phyloP scores from a whole-genome alignment of 2,797 vertebrate species.

The Micropoecilia bifurca region DNA sequence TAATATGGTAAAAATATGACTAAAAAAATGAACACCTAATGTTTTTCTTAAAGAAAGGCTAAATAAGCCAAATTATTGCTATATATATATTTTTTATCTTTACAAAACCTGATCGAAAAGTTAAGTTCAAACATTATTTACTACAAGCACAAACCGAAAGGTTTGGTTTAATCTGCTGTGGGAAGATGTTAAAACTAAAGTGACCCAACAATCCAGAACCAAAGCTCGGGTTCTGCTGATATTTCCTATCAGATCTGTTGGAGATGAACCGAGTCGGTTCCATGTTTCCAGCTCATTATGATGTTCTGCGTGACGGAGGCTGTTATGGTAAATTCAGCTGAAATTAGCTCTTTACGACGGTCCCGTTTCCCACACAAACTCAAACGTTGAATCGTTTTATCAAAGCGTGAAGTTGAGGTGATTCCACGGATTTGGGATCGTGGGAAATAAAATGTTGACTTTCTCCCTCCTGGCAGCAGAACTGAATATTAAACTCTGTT shows the following conservation, averaged over 20 bases:
- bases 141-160: neutral
- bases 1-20: no score
- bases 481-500: slow-evolving; percentile 1
- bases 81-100: no score
- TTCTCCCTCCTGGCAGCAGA: slow-evolving; percentile 9
- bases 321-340: slow-evolving; percentile 21
- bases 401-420: slow-evolving; percentile 35
- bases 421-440: slow-evolving; percentile 26
- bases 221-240: neutral
- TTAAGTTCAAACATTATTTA: no score
- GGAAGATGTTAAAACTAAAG: neutral
- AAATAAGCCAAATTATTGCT: no score
- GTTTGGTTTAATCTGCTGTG: neutral
- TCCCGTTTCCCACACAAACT: slow-evolving; percentile 15
- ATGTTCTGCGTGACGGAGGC: slow-evolving; percentile 3
- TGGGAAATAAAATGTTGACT: slow-evolving; percentile 32
- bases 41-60: no score
- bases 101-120: no score
- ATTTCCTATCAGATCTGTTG: neutral
- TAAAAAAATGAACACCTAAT: no score
- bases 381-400: slow-evolving; percentile 52
- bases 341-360: slow-evolving; percentile 8
- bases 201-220: neutral
- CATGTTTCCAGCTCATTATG: slow-evolving; percentile 21
- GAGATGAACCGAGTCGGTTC: slow-evolving; percentile 1